Percentiles rank a stretch among this genome's conserved stretches.
Evolutionary conservation across 2,888 invertebrate species (phyloP).

Genomic region (Myopa testacea): DNA sequence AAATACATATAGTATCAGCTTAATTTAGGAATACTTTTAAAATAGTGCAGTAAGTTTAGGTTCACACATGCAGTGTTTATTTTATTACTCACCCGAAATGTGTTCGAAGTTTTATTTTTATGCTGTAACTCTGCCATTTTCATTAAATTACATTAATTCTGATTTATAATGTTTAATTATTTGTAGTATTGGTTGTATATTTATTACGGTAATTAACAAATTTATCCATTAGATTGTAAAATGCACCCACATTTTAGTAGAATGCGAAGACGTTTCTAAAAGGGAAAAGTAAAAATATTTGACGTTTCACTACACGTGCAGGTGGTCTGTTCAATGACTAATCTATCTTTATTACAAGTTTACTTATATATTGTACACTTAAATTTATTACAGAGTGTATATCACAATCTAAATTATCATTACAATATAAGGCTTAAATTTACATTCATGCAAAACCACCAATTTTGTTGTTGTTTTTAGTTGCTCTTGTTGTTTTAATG

Average conservation of each 20-base stretch:
- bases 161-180: conserved; percentile 20
- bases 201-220: neutral
- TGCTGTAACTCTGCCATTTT: conserved; percentile 48
- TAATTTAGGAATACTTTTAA: too few relatives aligned
- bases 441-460: too few relatives aligned
- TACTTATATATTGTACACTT: too few relatives aligned
- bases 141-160: conserved; percentile 32
- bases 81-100: conserved; percentile 76
- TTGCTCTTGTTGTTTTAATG: too few relatives aligned
- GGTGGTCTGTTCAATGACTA: conserved; percentile 10
- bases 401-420: too few relatives aligned
- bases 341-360: too few relatives aligned
- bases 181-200: neutral
- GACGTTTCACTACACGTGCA: conserved; percentile 31
- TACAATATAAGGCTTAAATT: too few relatives aligned
- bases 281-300: conserved; percentile 9
- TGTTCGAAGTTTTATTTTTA: conserved; percentile 81
- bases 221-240: conserved; percentile 14
- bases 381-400: too few relatives aligned
- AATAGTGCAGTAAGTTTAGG: too few relatives aligned
- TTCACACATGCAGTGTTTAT: neutral
- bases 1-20: too few relatives aligned
- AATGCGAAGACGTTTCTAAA: conserved; percentile 34
- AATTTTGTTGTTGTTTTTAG: too few relatives aligned
- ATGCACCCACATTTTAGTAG: conserved; percentile 36